Conservation (phyloP, 2,113 vertebrate genomes). For the Rhea pennata region DNA sequence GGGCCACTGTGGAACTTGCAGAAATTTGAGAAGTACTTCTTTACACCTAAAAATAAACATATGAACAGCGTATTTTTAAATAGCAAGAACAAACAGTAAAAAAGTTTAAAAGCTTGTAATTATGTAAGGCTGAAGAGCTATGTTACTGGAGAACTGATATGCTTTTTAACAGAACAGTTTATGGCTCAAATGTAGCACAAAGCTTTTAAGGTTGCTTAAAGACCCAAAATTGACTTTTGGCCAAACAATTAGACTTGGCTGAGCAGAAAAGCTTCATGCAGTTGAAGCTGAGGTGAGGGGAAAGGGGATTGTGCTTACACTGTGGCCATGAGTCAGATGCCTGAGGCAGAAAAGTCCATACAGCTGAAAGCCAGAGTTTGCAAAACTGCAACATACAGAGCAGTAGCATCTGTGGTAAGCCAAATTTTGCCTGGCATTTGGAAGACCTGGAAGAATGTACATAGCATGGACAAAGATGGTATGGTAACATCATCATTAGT, state of each 20-base stretch:
- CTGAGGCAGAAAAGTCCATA: background rate
- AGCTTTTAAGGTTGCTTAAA: conserved; percentile 30
- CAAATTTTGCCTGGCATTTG: background rate
- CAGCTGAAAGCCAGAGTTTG: background rate
- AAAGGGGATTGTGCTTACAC: background rate
- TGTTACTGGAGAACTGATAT: background rate
- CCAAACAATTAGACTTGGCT: background rate
- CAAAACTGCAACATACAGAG: background rate
- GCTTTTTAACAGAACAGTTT: background rate
- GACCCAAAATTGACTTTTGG: background rate
- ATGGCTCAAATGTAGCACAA: background rate
- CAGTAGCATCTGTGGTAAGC: background rate
- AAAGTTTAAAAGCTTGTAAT: conserved; percentile 2
- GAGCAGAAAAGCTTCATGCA: background rate
- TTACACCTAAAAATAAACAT: conserved; percentile 15
- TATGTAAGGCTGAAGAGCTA: background rate
- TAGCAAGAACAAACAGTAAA: background rate
- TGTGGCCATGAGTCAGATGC: background rate
- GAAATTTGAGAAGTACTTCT: background rate
- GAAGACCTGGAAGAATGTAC: background rate
- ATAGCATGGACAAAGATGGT: background rate
- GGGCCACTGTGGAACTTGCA: background rate
- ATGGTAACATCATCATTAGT: background rate
- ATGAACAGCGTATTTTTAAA: background rate
- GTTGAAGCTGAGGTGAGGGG: background rate